Percentiles rank a stretch among this genome's conserved stretches.
These are phyloP conservation scores for Pachypsylla venusta DNA, from an alignment of 1,140 invertebrate species.

Conservation along the genomic window DNA sequence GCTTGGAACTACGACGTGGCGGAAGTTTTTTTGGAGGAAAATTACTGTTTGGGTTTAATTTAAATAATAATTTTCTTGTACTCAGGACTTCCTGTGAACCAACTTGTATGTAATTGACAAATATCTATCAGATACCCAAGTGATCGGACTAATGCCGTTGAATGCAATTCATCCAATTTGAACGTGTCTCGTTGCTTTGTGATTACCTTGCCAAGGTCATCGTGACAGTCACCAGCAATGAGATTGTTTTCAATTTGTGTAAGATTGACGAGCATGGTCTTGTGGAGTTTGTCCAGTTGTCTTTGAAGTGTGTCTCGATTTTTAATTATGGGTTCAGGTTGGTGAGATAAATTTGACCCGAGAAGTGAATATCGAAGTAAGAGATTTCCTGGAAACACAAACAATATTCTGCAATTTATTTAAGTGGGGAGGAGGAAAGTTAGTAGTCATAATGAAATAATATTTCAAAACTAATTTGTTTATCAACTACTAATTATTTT, in stretches of 20 bases:
- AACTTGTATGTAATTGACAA: not conserved
- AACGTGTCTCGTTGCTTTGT: not conserved
- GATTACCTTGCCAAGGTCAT: not conserved
- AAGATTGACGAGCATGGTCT: not conserved
- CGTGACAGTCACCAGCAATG: not conserved
- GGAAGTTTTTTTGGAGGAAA: too few species aligned
- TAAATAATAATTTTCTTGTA: constrained; percentile 4
- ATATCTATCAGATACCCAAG: not conserved
- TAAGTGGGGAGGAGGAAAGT: too few species aligned
- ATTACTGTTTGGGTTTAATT: too few species aligned
- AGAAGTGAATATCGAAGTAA: not conserved
- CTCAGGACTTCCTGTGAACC: not conserved
- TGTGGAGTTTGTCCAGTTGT: not conserved
- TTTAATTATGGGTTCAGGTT: not conserved
- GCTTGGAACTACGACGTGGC: too few species aligned
- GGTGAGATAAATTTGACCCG: not conserved
- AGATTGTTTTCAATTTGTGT: not conserved
- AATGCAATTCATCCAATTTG: constrained; percentile 5
- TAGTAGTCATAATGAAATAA: too few species aligned
- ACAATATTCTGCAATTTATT: not conserved
- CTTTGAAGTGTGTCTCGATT: not conserved
- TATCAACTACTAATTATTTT: not conserved
- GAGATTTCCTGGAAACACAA: not conserved
- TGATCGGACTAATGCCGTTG: not conserved
- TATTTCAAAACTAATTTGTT: not conserved